Evolutionary conservation across 2,797 vertebrate genomes (phyloP).

Genomic region (Prionace glauca): DNA sequence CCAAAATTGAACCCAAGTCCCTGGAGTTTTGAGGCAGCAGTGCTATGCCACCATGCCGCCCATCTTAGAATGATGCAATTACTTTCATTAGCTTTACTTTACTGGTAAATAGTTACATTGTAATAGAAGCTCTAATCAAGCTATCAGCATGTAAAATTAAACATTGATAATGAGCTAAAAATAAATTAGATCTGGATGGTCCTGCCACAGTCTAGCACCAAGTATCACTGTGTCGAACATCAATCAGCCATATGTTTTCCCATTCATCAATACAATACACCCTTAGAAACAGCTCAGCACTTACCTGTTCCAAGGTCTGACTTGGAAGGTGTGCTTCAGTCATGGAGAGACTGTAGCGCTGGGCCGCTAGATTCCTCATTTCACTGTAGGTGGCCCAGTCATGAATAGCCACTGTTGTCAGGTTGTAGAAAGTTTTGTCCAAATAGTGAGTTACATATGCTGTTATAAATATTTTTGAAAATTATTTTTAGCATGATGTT

Average conservation of each 20-base stretch:
- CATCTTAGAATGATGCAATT: not conserved
- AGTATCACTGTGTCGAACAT: not conserved
- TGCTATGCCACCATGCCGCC: too few relatives aligned
- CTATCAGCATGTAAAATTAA: not conserved
- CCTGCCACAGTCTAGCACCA: not conserved
- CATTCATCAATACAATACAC: not conserved
- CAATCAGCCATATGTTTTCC: not conserved
- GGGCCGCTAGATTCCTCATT: slow-evolving; percentile 94
- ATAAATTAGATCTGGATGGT: not conserved
- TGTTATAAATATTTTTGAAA: slow-evolving; percentile 42
- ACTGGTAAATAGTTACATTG: not conserved
- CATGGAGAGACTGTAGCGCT: slow-evolving; percentile 90
- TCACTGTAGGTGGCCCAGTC: slow-evolving; percentile 99
- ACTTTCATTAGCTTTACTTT: not conserved
- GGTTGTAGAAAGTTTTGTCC: slow-evolving; percentile 97
- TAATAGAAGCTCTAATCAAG: not conserved
- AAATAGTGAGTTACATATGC: slow-evolving; percentile 95
- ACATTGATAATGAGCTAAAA: not conserved
- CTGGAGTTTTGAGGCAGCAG: too few relatives aligned
- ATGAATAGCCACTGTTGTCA: slow-evolving; percentile 93
- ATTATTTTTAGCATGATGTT: not conserved
- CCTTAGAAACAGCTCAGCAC: slow-evolving; percentile 26
- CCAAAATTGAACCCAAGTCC: too few relatives aligned
- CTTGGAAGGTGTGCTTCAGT: slow-evolving; percentile 95
- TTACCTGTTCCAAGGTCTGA: slow-evolving; percentile 95